phyloP scores from a whole-genome alignment of 2,888 invertebrate species.

The Coremacera marginata region DNA sequence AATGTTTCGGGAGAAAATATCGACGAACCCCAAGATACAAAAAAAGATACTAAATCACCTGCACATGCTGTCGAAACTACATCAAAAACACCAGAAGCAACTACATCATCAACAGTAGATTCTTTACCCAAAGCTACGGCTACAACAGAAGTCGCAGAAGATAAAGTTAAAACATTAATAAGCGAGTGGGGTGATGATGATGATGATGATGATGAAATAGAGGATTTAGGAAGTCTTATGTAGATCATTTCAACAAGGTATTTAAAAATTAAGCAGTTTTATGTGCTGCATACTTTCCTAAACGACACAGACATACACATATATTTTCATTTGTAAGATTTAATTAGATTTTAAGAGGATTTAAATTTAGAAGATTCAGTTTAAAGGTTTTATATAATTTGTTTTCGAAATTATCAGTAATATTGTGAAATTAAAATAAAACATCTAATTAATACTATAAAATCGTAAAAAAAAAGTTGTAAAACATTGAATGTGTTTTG shows the following conservation, averaged over 20 bases:
- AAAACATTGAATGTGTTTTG: slow-evolving; percentile 17
- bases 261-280: neutral
- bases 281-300: slow-evolving; percentile 12
- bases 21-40: neutral
- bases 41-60: slow-evolving; percentile 16
- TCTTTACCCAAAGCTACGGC: slow-evolving; percentile 33
- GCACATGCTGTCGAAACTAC: neutral
- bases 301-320: slow-evolving; percentile 3
- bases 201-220: slow-evolving; percentile 64
- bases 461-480: neutral
- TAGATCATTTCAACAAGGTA: slow-evolving; percentile 19
- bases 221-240: slow-evolving; percentile 40
- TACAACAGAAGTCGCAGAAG: slow-evolving; percentile 53
- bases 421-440: neutral
- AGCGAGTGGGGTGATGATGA: slow-evolving; percentile 69
- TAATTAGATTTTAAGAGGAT: slow-evolving; percentile 23
- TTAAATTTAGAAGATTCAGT: slow-evolving; percentile 14
- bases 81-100: neutral
- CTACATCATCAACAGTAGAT: slow-evolving; percentile 13
- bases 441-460: neutral
- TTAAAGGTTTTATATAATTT: slow-evolving; percentile 8
- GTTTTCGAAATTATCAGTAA: slow-evolving; percentile 24
- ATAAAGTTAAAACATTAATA: slow-evolving; percentile 65
- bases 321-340: slow-evolving; percentile 20
- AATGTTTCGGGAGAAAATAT: neutral